Evolutionary conservation across 2,797 vertebrate species (phyloP).

Genomic region (Trachurus trachurus): DNA sequence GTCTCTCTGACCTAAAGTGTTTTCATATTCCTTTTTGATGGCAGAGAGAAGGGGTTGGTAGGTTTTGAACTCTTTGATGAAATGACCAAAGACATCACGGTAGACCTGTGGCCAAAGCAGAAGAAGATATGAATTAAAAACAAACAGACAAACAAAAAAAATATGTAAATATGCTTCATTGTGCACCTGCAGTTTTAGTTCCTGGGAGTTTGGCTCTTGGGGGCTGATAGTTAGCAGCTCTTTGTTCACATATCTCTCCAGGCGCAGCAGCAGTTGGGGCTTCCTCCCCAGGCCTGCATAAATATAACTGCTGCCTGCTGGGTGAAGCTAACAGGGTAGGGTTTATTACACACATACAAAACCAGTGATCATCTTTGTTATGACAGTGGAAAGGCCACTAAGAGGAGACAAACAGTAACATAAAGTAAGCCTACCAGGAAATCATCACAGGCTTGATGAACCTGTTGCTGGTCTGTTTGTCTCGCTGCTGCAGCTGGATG

Average conservation of each 20-base stretch:
- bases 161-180: background rate
- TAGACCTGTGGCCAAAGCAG: slow-evolving; percentile 84
- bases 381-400: background rate
- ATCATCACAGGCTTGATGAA: background rate
- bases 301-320: slow-evolving; percentile 48
- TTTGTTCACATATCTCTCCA: slow-evolving; percentile 84
- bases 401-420: background rate
- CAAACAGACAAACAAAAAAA: background rate
- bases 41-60: slow-evolving; percentile 90
- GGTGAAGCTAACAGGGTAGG: slow-evolving; percentile 49
- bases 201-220: slow-evolving; percentile 77
- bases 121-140: slow-evolving; percentile 1
- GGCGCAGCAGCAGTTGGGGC: slow-evolving; percentile 82
- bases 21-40: slow-evolving; percentile 91
- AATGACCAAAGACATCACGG: slow-evolving; percentile 87
- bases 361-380: background rate
- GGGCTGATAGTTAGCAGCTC: slow-evolving; percentile 83
- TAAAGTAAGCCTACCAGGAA: background rate
- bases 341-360: background rate
- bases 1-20: slow-evolving; percentile 82
- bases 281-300: slow-evolving; percentile 75
- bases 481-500: background rate
- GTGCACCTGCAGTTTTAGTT: slow-evolving; percentile 87
- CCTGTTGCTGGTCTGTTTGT: slow-evolving; percentile 10
- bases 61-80: slow-evolving; percentile 90